Percentiles rank a stretch among this genome's conserved stretches.
These are phyloP conservation scores for Neomorphus geoffroyi DNA, from an alignment of 2,797 vertebrate species.

Conservation along the genomic window DNA sequence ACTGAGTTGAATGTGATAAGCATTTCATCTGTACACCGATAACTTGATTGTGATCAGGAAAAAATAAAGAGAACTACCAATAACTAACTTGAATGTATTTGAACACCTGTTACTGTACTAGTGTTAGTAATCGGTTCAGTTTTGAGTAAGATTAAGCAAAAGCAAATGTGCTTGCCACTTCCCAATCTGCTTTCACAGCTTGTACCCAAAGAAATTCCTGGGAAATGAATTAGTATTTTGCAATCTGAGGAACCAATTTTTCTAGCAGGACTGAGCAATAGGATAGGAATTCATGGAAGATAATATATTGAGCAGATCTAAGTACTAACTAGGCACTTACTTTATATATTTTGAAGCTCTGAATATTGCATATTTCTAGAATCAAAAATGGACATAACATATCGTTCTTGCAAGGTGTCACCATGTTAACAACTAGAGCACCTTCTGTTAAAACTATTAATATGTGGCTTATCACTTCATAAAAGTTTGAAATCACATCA, in stretches of 20 bases:
- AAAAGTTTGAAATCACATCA: slow-evolving; percentile 32
- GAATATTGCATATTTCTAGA: slow-evolving; percentile 4
- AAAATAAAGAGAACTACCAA: not conserved
- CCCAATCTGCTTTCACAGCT: not conserved
- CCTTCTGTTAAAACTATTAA: slow-evolving; percentile 61
- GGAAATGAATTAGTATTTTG: slow-evolving; percentile 45
- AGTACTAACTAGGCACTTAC: not conserved
- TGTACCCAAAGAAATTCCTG: not conserved
- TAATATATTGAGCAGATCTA: slow-evolving; percentile 52
- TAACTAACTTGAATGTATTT: not conserved
- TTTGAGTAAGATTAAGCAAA: not conserved
- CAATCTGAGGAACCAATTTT: slow-evolving; percentile 23
- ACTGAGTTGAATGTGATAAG: not conserved
- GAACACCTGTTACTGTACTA: not conserved
- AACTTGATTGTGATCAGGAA: not conserved
- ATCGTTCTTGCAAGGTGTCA: slow-evolving; percentile 54
- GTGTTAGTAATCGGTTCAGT: not conserved
- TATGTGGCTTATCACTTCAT: slow-evolving; percentile 56
- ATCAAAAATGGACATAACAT: slow-evolving; percentile 43
- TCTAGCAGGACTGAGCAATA: slow-evolving; percentile 26
- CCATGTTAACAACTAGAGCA: slow-evolving; percentile 45
- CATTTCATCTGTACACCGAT: not conserved
- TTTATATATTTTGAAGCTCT: not conserved
- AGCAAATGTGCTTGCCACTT: not conserved
- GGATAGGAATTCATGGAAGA: slow-evolving; percentile 13